phyloP scores from a whole-genome alignment of 30 jellyfish, hydroid and myxozoan genomes.

The Rhopilema esculentum region DNA sequence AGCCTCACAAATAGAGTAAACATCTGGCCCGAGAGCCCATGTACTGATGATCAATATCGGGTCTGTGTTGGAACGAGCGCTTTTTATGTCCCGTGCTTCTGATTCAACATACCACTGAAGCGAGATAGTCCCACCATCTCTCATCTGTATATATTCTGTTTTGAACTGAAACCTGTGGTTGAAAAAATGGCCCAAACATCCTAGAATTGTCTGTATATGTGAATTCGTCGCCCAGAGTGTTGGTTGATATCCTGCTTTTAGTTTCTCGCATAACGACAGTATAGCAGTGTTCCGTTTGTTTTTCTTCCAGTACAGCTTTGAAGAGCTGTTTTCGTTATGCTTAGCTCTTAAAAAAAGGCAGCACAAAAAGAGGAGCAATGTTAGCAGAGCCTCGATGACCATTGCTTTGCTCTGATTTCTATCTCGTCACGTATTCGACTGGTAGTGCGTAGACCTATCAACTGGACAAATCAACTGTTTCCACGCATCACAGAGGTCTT shows the following conservation, averaged over 20 bases:
- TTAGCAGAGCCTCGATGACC: conserved; percentile 53
- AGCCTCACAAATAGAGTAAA: conserved; percentile 12
- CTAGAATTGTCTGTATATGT: conserved; percentile 69
- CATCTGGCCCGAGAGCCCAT: conserved; percentile 55
- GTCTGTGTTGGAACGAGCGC: conserved; percentile 21
- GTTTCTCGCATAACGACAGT: conserved; percentile 26
- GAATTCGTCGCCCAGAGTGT: conserved; percentile 75
- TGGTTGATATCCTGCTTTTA: conserved; percentile 63
- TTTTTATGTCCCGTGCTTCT: neutral
- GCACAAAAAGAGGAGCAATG: neutral
- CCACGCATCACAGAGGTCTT: neutral
- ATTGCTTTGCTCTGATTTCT: neutral
- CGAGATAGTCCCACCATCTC: conserved; percentile 69
- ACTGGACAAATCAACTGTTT: too few species aligned
- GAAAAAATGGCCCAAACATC: conserved; percentile 22
- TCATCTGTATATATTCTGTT: conserved; percentile 62
- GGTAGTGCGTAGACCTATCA: too few species aligned
- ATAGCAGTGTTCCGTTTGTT: conserved; percentile 72
- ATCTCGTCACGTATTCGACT: neutral
- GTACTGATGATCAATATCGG: conserved; percentile 46
- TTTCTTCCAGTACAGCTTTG: conserved; percentile 67
- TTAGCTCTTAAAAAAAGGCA: conserved; percentile 31
- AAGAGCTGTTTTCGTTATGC: conserved; percentile 25
- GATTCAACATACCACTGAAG: conserved; percentile 65
- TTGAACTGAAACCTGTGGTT: conserved; percentile 34